phyloP scores from a whole-genome alignment of 2,113 vertebrate genomes.

The Daboia siamensis region DNA sequence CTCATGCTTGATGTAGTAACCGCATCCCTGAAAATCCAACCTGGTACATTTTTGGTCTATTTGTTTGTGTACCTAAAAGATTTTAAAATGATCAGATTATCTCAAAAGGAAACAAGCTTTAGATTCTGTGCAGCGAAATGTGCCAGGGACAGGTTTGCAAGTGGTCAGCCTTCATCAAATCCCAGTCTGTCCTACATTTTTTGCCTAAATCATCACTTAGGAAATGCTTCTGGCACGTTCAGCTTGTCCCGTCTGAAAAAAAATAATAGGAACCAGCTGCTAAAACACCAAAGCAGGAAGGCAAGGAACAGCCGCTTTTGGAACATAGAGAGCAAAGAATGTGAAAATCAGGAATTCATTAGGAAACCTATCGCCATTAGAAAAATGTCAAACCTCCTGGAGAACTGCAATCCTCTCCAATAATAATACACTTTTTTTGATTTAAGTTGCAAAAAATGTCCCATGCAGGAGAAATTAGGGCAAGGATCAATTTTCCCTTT shows the following conservation, averaged over 20 bases:
- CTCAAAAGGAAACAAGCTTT: background rate
- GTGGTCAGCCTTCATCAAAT: background rate
- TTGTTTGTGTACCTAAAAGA: no score
- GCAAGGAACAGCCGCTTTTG: slow-evolving; percentile 45
- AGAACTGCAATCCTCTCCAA: slow-evolving; percentile 11
- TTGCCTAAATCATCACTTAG: slow-evolving; percentile 41
- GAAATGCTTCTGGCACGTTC: slow-evolving; percentile 62
- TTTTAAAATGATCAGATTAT: background rate
- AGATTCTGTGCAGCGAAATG: background rate
- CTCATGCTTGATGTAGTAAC: background rate
- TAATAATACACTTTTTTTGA: background rate
- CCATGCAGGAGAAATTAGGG: background rate
- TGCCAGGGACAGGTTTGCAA: background rate
- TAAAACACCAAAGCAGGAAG: slow-evolving; percentile 54
- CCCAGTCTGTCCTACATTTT: background rate
- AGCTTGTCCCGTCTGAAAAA: slow-evolving; percentile 56
- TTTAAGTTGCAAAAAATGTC: background rate
- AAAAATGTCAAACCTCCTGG: background rate
- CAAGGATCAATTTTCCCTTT: background rate
- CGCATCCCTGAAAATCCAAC: background rate
- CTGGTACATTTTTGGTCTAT: background rate
- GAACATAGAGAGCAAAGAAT: slow-evolving; percentile 38
- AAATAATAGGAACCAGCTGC: slow-evolving; percentile 70
- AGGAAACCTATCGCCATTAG: slow-evolving; percentile 53
- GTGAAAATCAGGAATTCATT: slow-evolving; percentile 57